Evolutionary conservation across 2,113 vertebrate genomes (phyloP), one percentile per base, ranked within the genome.

Genomic region (Cygnus buccinator): DNA sequence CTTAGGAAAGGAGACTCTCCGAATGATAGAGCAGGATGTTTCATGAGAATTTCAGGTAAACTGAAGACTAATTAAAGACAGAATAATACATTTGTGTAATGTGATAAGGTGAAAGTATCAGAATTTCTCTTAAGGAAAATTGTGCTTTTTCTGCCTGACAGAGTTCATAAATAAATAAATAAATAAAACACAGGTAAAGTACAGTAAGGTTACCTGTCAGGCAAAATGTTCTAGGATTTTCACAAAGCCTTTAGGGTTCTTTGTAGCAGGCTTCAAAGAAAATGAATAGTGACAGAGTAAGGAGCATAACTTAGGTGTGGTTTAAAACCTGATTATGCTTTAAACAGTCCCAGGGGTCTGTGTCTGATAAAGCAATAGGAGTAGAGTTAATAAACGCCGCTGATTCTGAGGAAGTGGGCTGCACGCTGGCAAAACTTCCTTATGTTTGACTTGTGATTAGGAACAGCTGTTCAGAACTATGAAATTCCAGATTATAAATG

Each of bases 161-260:
- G 63, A 81, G 10, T 65, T 95, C 20, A 76, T 59, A 26, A 63
- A n/a, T 16, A 17, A 16, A 23, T 14, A 14, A 54, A 20, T 19
- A 29, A 37, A 48, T 76, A 74, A 63, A 76, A 83, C 22, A 18
- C 65, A 41, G 61, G 68, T 81, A 21, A 92, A 90, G 29, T 86
- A 72, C 7, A 12, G 70, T 83, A 95, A 93, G 82, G 71, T 88
- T 81, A 67, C 57, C 87, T 93, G 67, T 73, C 92, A 94, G 80
- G 75, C 28, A 41, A 43, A 59, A 88, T 78, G 50, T 90, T 86
- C 41, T 70, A 79, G 65, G 76, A 81, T 73, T 87, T 93, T 86
- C 73, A 90, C 77, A 95, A 90, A 84, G 82, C 52, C 67, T 93
- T 91, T 86, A 90, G 74, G 31, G 35, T 84, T 90, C n/a, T 80